phyloP scores from a whole-genome alignment of 2,113 vertebrate genomes.

The Xiphophorus couchianus region DNA sequence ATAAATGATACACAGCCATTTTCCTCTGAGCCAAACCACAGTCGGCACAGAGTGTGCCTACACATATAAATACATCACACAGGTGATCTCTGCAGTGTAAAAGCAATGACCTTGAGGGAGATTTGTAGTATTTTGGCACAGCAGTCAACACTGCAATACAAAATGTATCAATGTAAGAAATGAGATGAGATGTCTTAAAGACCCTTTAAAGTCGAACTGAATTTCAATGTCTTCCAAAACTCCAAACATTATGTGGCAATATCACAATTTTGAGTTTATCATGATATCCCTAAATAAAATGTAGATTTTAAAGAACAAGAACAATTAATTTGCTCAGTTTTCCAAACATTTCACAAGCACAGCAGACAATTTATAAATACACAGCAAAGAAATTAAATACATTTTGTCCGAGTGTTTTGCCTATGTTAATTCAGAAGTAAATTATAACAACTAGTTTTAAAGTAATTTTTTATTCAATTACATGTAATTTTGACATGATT shows the following conservation, averaged over 20 bases:
- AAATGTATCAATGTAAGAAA: conserved; percentile 13
- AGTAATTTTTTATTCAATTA: too few species aligned
- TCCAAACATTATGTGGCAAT: neutral
- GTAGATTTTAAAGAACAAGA: neutral
- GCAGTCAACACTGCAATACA: conserved; percentile 29
- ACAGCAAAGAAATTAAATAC: neutral
- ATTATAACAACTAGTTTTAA: too few species aligned
- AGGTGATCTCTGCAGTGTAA: conserved; percentile 56
- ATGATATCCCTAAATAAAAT: neutral
- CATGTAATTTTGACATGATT: too few species aligned
- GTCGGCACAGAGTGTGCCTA: conserved; percentile 9
- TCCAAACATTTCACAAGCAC: neutral
- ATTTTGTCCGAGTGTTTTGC: too few species aligned
- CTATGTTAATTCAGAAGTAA: too few species aligned
- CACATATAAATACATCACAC: conserved; percentile 41
- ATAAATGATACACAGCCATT: conserved; percentile 76
- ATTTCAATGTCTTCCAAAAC: too few species aligned
- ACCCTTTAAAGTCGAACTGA: neutral
- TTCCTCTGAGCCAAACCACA: conserved; percentile 54
- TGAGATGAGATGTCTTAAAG: conserved; percentile 14
- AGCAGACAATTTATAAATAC: neutral
- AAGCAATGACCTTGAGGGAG: conserved; percentile 64
- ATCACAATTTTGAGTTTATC: neutral
- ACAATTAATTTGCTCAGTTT: neutral
- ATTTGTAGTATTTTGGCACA: conserved; percentile 26